Conservation (phyloP, 2,113 vertebrate genomes). For the Cavia aperea region DNA sequence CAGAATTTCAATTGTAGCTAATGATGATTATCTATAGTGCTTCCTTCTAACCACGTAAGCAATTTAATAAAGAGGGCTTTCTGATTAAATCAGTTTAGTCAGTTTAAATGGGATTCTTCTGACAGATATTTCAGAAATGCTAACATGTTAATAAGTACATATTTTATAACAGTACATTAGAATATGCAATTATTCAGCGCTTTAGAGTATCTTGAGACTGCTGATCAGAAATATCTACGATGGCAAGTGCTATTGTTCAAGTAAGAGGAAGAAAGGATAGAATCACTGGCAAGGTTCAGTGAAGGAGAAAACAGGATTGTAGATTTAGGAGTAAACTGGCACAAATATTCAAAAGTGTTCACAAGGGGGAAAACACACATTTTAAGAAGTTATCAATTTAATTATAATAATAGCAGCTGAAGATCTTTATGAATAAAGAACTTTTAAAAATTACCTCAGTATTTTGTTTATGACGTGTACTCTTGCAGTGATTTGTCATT, state of each 20-base stretch:
- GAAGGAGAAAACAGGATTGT: not conserved
- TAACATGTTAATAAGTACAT: not conserved
- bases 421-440: conserved; percentile 8
- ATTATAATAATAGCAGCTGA: not conserved
- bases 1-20: conserved; percentile 21
- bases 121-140: conserved; percentile 14
- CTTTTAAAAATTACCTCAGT: conserved; percentile 74
- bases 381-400: not conserved
- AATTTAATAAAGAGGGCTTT: not conserved
- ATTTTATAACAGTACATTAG: conserved; percentile 2
- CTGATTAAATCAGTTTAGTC: not conserved
- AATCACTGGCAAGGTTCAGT: not conserved
- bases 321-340: conserved; percentile 24
- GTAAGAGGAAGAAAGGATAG: not conserved
- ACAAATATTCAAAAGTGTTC: conserved; percentile 11
- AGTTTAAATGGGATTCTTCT: not conserved
- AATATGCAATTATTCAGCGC: not conserved
- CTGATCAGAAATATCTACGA: not conserved
- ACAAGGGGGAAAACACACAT: not conserved
- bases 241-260: conserved; percentile 3
- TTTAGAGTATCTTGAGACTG: not conserved
- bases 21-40: not conserved
- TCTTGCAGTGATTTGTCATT: conserved; percentile 80
- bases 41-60: not conserved
- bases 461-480: conserved; percentile 76